Base-by-base conservation (phyloP, 2,888 invertebrate genomes). In the Zhuqinia jingwanae region DNA sequence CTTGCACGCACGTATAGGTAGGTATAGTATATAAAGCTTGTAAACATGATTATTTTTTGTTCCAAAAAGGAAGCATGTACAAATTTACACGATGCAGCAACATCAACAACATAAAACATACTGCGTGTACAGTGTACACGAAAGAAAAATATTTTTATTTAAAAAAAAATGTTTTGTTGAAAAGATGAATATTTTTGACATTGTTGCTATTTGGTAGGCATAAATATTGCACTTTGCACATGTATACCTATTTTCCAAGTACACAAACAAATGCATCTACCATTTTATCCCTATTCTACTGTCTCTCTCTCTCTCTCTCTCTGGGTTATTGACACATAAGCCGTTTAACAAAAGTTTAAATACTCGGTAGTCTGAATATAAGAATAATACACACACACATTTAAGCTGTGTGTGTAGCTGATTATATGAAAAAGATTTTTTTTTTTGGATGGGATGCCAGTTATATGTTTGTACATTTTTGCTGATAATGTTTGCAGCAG, bases 311-410 rank as follows among this genome's bases (percentile, higher is more conserved):
- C 5, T 58, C 5, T 17, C 20, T 78, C 25, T 45, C 78, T 79
- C 42, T 83, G 83, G 83, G 83, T 83, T 83, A 83, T 83, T 83
- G 83, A 83, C 83, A 83, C 83, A 83, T 83, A 76, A 83, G 83
- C 83, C 65, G 76, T 76, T 83, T 83, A 56, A 56, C 53, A 30
- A 36, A 11, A 20, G 47, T 50, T 20, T 25, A 36, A n/a, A n/a
- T n/a, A n/a, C n/a, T n/a, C n/a, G n/a, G n/a, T n/a, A n/a, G n/a
- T n/a, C n/a, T n/a, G n/a, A n/a, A n/a, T n/a, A n/a, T n/a, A n/a
- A n/a, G n/a, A n/a, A n/a, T n/a, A n/a, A n/a, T n/a, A n/a, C n/a
- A n/a, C n/a, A n/a, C n/a, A n/a, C n/a, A n/a, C n/a, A n/a, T n/a
- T n/a, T n/a, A n/a, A n/a, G n/a, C n/a, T n/a, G n/a, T n/a, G n/a